Evolutionary conservation across 2,888 invertebrate genomes (phyloP), one percentile per base, ranked within the genome.

Genomic region (Thera obeliscata): DNA sequence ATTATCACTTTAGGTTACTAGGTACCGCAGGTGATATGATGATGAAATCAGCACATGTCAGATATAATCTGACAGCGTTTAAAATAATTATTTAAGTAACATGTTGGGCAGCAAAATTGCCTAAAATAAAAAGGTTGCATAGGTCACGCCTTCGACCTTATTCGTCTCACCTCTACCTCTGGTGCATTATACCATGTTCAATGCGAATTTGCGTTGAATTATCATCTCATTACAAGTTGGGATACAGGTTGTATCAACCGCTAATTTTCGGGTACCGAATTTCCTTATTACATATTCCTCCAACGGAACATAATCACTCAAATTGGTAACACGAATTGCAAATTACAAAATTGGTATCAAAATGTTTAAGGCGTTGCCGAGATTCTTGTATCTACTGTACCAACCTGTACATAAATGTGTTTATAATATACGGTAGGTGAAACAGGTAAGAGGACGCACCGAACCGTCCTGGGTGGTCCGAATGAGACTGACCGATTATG

Each of bases 391-490:
- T 78, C 75, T 76, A 72, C 71, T 65, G 54, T 67, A 73, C 74
- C 71, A 64, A 38, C 74, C 69, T 67, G 62, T 67, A 67, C 38
- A 46, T 58, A 52, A 33, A 58, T 56, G 59, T 52, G 48, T 59
- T 65, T 69, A 65, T 61, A 61, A 64, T 76, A 76, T 69, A 74
- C 70, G 73, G 73, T 73, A 75, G 69, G 70, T 77, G 72, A 73
- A 76, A 81, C 81, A 81, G 81, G 81, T 81, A 83, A 81, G 76
- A 81, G 81, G 86, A 83, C 79, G 83, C 78, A 78, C 82, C 82
- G 79, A 78, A 46, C 73, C 89, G 75, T 81, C 88, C 77, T 93
- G 93, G 93, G 93, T 93, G 93, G 93, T 93, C 93, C 85, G 82
- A 86, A 84, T 88, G 87, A 86, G 84, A 79, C 81, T 84, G 84